Evolutionary conservation across 2,797 vertebrate genomes (phyloP).

Genomic region (Sebastolobus altivelis): DNA sequence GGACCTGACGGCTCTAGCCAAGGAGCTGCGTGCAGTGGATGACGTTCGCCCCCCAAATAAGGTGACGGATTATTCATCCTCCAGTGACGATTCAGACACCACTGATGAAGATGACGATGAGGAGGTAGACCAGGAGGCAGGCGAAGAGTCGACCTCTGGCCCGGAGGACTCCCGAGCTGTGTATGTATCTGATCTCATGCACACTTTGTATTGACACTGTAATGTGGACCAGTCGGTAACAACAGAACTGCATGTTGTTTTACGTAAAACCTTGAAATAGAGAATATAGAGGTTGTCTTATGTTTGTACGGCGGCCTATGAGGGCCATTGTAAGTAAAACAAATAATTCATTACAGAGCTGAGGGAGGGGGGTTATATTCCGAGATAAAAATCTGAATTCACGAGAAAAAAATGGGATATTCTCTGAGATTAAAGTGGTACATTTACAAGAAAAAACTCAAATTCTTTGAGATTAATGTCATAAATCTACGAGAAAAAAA

Average conservation of each 20-base stretch:
- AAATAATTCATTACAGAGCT: background rate
- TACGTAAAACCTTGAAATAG: background rate
- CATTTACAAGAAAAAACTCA: too few species aligned
- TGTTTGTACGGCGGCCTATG: background rate
- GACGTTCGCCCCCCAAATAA: constrained; percentile 96
- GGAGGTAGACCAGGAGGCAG: constrained; percentile 95
- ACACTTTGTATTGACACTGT: background rate
- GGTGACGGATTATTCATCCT: constrained; percentile 98
- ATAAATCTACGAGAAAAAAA: background rate
- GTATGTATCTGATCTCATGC: constrained; percentile 75
- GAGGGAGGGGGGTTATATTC: background rate
- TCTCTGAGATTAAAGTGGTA: too few species aligned
- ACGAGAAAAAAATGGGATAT: background rate
- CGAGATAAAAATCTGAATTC: background rate
- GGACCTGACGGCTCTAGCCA: constrained; percentile 97
- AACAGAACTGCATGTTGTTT: background rate
- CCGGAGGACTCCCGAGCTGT: constrained; percentile 94
- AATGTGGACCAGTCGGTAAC: background rate
- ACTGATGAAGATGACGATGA: constrained; percentile 98
- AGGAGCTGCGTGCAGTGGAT: constrained; percentile 95
- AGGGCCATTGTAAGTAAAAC: background rate
- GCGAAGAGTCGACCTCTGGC: constrained; percentile 95
- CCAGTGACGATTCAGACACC: constrained; percentile 97
- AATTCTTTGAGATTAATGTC: background rate
- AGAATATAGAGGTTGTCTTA: background rate